Evolutionary conservation across 2,797 vertebrate species (phyloP), one percentile per base, ranked within the genome.

Genomic region (Enteromius unitaeniatus): DNA sequence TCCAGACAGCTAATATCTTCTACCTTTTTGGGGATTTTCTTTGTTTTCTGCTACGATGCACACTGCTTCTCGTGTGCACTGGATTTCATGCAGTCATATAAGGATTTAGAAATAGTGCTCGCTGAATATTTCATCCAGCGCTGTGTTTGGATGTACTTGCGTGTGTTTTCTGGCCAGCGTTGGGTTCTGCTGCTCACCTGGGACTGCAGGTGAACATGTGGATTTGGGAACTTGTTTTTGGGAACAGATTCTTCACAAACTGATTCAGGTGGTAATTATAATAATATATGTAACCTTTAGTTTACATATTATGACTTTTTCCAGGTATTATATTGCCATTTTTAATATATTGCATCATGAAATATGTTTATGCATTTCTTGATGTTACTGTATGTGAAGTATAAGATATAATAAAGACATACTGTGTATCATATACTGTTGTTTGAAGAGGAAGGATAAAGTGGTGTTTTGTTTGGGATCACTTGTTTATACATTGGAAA

Each of bases 151-250:
- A 69, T 60, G 58, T 37, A 21, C 26, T 73, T 15, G 13, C 34
- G 17, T 70, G 10, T n/a, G 74, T 13, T 34, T 53, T 53, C 19
- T 60, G 55, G 55, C 55, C 55, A 60, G 47, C 34, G 21, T 21
- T 53, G 58, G 26, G 37, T 64, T 73, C 28, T 26, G 64, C 34
- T 78, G 47, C 47, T 40, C 28, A 68, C 45, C 60, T 47, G 31
- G 70, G 70, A 21, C 31, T 60, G 13, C 26, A 64, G 31, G 60
- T 76, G 42, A 79, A 86, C 49, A 21, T 83, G 85, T 74, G 82
- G 78, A 68, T 86, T 74, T 75, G 14, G 49, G 62, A 58, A 64
- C 53, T 40, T 70, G n/a, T 67, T n/a, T 83, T 10, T 10, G 40
- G 40, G 40, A 75, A 86, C 40, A 23, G 69, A 74, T 26, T 58